Conservation (phyloP, 2,797 vertebrate species). For the Mustela erminea region DNA sequence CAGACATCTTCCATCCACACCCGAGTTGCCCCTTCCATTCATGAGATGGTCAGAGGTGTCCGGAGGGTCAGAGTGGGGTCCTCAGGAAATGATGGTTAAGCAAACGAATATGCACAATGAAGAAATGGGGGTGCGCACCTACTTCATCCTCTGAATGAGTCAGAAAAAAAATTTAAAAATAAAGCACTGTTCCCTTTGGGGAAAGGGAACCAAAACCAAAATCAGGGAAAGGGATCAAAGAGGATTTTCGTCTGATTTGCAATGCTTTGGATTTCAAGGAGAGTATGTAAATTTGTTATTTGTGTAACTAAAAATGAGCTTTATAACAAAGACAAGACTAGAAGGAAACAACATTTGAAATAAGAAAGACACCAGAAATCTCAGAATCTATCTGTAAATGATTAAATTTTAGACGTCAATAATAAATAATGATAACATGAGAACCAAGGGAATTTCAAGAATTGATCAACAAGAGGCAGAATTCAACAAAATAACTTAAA, state of each 20-base stretch:
- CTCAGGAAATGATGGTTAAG: background rate
- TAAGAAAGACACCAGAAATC: background rate
- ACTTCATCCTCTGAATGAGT: background rate
- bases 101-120: background rate
- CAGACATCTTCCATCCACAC: accelerated
- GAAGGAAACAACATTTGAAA: background rate
- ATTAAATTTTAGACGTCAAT: background rate
- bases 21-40: background rate
- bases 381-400: background rate
- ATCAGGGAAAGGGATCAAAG: background rate
- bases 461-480: background rate
- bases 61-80: too few relatives aligned
- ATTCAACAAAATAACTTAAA: background rate
- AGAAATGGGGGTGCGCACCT: background rate
- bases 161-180: background rate
- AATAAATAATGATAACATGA: background rate
- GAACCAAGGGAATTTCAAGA: background rate
- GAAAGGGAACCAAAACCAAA: background rate
- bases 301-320: background rate
- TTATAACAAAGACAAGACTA: background rate
- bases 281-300: background rate
- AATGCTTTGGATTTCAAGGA: background rate
- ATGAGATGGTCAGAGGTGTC: background rate
- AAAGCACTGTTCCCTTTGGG: background rate
- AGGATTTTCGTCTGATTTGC: background rate